A percentile compares a stretch with the other conserved stretches of the same genome.
Conservation (phyloP, 2,113 vertebrate genomes). For the Rhadina sibilatrix region DNA sequence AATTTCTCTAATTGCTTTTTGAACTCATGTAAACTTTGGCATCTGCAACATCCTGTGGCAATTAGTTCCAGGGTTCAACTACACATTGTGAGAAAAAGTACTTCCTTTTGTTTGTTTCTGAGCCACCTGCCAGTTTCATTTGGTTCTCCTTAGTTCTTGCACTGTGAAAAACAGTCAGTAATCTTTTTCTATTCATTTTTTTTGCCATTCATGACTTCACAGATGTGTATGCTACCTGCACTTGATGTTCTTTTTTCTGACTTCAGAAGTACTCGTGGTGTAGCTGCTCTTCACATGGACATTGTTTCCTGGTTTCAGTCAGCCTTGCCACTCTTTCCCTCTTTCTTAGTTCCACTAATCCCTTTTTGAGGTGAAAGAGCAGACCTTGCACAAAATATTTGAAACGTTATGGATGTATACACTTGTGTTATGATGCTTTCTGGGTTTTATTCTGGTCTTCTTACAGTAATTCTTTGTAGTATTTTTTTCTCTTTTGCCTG, state of each 20-base stretch:
- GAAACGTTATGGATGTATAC: background rate
- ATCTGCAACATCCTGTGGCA: conserved; percentile 60
- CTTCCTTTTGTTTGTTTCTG: conserved; percentile 58
- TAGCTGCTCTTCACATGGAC: background rate
- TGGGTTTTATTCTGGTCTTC: background rate
- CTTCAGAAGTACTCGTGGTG: background rate
- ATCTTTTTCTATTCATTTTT: conserved; percentile 17
- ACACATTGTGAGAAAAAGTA: conserved; percentile 52
- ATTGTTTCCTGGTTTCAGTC: background rate
- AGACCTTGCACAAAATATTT: background rate
- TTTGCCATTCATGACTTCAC: background rate
- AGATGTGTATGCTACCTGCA: background rate
- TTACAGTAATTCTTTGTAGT: background rate
- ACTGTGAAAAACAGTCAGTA: conserved; percentile 16
- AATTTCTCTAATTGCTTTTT: conserved; percentile 57
- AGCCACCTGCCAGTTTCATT: conserved; percentile 58
- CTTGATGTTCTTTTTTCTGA: background rate
- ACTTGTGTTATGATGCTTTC: background rate
- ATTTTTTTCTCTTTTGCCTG: background rate
- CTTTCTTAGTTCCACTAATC: background rate
- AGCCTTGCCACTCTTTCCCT: background rate
- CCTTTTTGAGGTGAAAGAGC: background rate
- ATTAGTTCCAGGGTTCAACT: conserved; percentile 60
- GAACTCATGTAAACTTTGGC: conserved; percentile 57
- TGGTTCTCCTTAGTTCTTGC: background rate